A percentile compares a stretch with the other conserved stretches of the same genome.
These are phyloP conservation scores for Phainopepla nitens DNA, from an alignment of 2,113 vertebrate genomes.

Conservation along the genomic window DNA sequence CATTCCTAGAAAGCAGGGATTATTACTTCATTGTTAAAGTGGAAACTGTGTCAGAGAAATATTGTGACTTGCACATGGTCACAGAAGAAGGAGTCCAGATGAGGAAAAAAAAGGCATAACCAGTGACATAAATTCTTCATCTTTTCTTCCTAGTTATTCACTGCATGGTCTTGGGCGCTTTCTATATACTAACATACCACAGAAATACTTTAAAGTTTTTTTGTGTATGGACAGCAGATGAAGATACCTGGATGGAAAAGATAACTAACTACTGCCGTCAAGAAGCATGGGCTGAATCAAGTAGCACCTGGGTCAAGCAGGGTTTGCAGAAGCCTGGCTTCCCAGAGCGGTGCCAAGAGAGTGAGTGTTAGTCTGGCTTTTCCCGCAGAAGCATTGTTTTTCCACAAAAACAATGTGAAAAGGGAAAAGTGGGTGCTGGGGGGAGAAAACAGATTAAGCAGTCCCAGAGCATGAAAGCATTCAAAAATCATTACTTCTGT, in stretches of 20 bases:
- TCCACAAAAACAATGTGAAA: background rate
- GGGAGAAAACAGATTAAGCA: background rate
- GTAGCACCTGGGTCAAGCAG: background rate
- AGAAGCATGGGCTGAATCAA: background rate
- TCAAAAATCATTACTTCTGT: background rate
- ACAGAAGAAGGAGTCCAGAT: background rate
- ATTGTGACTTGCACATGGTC: background rate
- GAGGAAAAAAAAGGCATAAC: background rate
- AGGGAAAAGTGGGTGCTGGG: background rate
- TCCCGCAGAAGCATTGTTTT: background rate
- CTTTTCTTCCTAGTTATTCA: background rate
- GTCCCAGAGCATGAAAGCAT: background rate
- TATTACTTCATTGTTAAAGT: background rate
- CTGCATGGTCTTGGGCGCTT: background rate
- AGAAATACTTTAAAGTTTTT: background rate
- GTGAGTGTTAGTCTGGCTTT: rapidly evolving
- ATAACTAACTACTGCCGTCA: background rate
- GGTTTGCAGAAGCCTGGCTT: background rate
- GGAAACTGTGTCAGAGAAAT: background rate
- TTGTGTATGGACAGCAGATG: rapidly evolving
- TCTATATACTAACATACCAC: background rate
- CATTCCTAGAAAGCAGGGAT: background rate
- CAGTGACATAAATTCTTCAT: background rate
- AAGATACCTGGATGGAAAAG: background rate
- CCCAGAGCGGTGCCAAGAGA: background rate